phyloP scores from a whole-genome alignment of 2,888 invertebrate species.

The Ochropleura leucogaster region DNA sequence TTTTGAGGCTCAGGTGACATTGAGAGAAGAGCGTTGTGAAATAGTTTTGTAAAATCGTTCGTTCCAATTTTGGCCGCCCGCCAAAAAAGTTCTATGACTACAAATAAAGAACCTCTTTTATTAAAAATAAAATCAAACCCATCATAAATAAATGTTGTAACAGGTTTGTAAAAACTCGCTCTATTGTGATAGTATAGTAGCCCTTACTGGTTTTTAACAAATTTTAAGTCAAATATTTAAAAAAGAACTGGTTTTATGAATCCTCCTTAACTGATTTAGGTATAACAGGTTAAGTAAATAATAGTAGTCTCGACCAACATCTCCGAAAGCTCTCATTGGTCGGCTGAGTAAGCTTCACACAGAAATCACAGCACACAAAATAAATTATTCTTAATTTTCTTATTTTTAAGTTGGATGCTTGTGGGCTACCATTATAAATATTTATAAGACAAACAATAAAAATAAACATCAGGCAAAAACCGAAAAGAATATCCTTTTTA shows the following conservation, averaged over 20 bases:
- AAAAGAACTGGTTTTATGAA: not conserved
- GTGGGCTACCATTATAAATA: too few species aligned
- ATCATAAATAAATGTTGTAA: not conserved
- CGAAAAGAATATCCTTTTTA: not conserved
- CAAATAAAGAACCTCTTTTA: not conserved
- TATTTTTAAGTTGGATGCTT: not conserved
- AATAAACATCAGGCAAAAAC: too few species aligned
- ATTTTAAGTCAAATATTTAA: not conserved
- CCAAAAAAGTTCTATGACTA: not conserved
- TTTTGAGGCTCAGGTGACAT: not conserved
- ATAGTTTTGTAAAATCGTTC: not conserved
- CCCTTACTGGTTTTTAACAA: not conserved
- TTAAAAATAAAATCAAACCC: not conserved
- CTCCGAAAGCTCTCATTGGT: not conserved
- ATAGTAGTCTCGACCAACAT: not conserved
- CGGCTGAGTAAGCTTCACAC: not conserved
- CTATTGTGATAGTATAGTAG: not conserved
- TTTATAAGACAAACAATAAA: not conserved
- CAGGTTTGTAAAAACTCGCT: not conserved
- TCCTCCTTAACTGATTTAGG: not conserved
- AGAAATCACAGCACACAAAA: not conserved
- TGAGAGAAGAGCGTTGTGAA: not conserved
- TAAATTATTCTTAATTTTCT: too few species aligned
- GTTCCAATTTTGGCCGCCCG: not conserved
- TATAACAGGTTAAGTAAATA: not conserved